These are phyloP conservation scores for Tachina lurida DNA, from an alignment of 2,888 invertebrate species.

Conservation along the genomic window DNA sequence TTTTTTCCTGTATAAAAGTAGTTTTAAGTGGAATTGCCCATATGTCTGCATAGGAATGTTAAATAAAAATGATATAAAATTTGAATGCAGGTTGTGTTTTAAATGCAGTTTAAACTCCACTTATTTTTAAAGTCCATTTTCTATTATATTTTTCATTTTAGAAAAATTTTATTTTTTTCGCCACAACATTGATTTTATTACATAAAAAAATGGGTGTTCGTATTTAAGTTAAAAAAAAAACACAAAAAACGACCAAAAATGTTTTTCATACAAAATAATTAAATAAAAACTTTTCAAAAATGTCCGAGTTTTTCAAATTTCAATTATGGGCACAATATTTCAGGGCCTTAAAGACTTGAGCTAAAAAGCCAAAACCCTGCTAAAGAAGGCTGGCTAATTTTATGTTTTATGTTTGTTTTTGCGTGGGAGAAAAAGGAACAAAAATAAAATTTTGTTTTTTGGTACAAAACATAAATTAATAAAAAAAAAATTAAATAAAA, in stretches of 20 bases:
- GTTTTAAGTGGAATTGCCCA: background rate
- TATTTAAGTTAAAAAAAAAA: constrained; percentile 35
- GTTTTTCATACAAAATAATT: constrained; percentile 42
- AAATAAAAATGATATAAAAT: too few species aligned
- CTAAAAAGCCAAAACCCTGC: background rate
- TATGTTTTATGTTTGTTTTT: constrained; percentile 38
- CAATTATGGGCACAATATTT: constrained; percentile 49
- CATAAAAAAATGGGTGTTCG: background rate
- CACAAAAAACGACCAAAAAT: constrained; percentile 23
- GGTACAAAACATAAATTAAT: constrained; percentile 27
- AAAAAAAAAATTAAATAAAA: background rate
- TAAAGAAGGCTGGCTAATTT: constrained; percentile 24
- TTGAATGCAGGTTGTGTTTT: constrained; percentile 23
- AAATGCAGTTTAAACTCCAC: constrained; percentile 2
- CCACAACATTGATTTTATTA: constrained; percentile 12
- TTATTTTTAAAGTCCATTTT: background rate
- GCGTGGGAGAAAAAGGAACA: constrained; percentile 27
- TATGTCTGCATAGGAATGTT: too few species aligned
- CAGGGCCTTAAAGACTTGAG: constrained; percentile 46
- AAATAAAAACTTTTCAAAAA: constrained; percentile 47
- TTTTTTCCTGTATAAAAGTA: too few species aligned
- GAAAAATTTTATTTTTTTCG: constrained; percentile 30
- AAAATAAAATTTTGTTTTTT: constrained; percentile 47
- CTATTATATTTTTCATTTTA: constrained; percentile 9
- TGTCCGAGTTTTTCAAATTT: constrained; percentile 1